Evolutionary conservation across 2,113 vertebrate genomes (phyloP), one percentile per base, ranked within the genome.

Genomic region (Lipophrys pholis): DNA sequence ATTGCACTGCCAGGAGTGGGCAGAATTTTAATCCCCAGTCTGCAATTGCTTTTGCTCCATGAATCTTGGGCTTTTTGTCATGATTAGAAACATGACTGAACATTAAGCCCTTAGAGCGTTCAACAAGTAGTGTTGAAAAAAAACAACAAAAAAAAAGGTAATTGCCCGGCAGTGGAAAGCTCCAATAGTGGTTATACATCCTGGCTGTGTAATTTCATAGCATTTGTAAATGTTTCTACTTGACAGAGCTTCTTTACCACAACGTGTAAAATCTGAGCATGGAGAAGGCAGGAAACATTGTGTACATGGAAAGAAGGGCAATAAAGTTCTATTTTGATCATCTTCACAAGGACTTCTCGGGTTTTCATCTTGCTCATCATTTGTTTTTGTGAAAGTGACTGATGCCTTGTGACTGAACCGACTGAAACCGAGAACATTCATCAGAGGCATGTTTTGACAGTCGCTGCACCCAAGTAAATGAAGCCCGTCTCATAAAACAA

Each of bases 31-130:
- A 83, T 87, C 79, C 89, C 75, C 61, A 56, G 80, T 65, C 79
- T 71, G 39, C 66, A 73, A 80, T 83, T 77, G 76, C 78, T 89
- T 89, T 63, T 69, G 81, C 69, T 62, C 80, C 84, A 84, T 21
- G 67, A 82, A 66, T 83, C 67, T 65, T 49, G 9, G 64, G 78
- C 72, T 85, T 89, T 87, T 86, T 66, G 83, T 90, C 80, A 90
- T 81, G 83, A 86, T 89, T 88, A 89, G 70, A 87, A 89, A 86
- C 85, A 80, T 58, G 78, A 87, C 73, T 81, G 74, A 85, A 76
- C 88, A 91, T 87, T 82, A 82, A 82, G 67, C 73, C 73, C 61
- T 35, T 35, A 15, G 36, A 62, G 78, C 49, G 48, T 77, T 80
- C 71, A 86, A 88, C 78, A 87, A 81, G 81, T 79, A 69, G 58